Evolutionary conservation across 2,888 invertebrate genomes (phyloP).

Genomic region (Agrotis segetum): DNA sequence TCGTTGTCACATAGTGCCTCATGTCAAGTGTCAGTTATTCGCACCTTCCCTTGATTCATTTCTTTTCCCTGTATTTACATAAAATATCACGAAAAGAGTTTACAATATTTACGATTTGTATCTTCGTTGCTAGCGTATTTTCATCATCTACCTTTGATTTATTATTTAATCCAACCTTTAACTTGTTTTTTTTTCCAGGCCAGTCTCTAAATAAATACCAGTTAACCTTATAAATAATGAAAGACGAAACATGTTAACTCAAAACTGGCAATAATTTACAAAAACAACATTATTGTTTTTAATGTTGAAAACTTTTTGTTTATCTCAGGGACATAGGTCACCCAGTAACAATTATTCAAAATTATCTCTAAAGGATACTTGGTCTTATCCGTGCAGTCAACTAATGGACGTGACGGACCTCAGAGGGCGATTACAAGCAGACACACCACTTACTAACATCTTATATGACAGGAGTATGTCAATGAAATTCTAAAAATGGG

Average conservation of each 20-base stretch:
- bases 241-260: not conserved
- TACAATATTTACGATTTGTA: not conserved
- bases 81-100: conserved; percentile 4
- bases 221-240: not conserved
- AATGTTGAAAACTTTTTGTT: conserved; percentile 43
- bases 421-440: conserved; percentile 63
- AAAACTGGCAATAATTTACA: conserved; percentile 7
- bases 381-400: conserved; percentile 61
- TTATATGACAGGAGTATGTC: conserved; percentile 1
- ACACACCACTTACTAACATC: conserved; percentile 65
- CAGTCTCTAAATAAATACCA: not conserved
- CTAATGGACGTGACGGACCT: conserved; percentile 67
- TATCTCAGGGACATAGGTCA: conserved; percentile 47
- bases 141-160: too few relatives aligned
- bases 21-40: conserved; percentile 21
- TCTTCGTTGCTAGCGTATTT: too few relatives aligned
- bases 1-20: not conserved
- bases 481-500: too few relatives aligned
- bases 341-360: conserved; percentile 63
- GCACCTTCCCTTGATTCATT: not conserved
- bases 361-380: conserved; percentile 57
- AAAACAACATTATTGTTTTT: conserved; percentile 12
- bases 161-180: not conserved
- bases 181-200: not conserved
- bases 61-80: not conserved